These are phyloP conservation scores for Aporophyla lueneburgensis DNA, from an alignment of 2,888 invertebrate species.

Conservation along the genomic window DNA sequence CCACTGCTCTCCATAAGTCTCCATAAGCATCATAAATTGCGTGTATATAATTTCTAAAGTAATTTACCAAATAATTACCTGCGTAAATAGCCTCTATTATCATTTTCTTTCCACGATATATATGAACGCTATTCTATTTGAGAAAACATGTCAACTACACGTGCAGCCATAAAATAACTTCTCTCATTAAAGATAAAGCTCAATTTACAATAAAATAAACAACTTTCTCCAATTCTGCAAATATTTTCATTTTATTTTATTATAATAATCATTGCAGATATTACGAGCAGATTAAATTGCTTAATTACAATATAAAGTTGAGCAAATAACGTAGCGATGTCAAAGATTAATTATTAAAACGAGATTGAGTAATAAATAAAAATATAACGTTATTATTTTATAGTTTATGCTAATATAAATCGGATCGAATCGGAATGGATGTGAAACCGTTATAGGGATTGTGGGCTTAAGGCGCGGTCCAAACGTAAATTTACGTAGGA, in stretches of 20 bases:
- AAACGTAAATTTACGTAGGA: too few relatives aligned
- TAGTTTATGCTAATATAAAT: slow-evolving; percentile 52
- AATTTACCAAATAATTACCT: slow-evolving; percentile 14
- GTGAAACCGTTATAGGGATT: slow-evolving; percentile 30
- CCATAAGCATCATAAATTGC: slow-evolving; percentile 10
- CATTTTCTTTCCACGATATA: slow-evolving; percentile 8
- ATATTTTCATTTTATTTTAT: slow-evolving; percentile 11
- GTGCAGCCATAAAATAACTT: slow-evolving; percentile 1
- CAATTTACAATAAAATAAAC: slow-evolving; percentile 24
- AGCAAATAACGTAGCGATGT: slow-evolving; percentile 30
- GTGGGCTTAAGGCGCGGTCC: slow-evolving; percentile 8
- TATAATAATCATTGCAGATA: slow-evolving; percentile 5
- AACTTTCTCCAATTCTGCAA: slow-evolving; percentile 5
- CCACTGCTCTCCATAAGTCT: background rate
- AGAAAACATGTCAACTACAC: slow-evolving; percentile 17
- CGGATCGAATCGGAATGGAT: slow-evolving; percentile 28
- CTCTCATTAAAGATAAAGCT: background rate
- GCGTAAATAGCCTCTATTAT: background rate
- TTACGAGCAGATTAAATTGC: slow-evolving; percentile 20
- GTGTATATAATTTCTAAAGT: slow-evolving; percentile 15
- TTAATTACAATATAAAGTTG: slow-evolving; percentile 42
- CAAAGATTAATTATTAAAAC: slow-evolving; percentile 23
- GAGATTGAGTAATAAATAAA: slow-evolving; percentile 40
- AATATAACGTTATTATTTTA: slow-evolving; percentile 42
- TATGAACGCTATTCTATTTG: background rate